Evolutionary conservation across 2,797 vertebrate species (phyloP).

Genomic region (Falco concolor): DNA sequence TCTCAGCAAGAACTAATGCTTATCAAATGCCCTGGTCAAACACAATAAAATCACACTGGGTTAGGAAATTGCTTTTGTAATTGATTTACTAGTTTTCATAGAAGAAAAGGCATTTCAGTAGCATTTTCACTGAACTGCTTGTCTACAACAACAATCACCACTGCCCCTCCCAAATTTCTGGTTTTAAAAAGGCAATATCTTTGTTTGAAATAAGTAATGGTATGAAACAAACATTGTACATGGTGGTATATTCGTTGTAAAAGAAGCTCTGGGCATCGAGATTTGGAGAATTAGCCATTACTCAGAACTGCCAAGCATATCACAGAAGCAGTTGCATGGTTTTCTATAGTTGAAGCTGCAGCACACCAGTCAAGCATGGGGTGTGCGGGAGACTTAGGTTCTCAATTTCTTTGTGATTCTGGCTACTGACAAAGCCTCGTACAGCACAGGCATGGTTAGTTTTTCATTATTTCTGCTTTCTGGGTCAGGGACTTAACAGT

Average conservation of each 20-base stretch:
- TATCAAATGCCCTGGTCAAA: constrained; percentile 71
- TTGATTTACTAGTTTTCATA: constrained; percentile 71
- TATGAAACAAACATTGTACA: background rate
- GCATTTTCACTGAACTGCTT: constrained; percentile 69
- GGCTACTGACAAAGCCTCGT: background rate
- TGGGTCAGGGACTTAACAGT: background rate
- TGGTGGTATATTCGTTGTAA: background rate
- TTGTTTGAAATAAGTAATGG: background rate
- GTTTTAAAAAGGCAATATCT: constrained; percentile 38
- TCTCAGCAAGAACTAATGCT: constrained; percentile 69
- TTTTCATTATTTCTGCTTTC: background rate
- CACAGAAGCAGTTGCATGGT: fast-evolving
- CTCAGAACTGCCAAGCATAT: background rate
- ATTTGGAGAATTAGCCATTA: background rate
- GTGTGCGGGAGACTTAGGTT: background rate
- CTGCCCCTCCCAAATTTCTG: background rate
- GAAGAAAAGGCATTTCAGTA: constrained; percentile 64
- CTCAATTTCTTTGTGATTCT: background rate
- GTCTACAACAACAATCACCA: constrained; percentile 36
- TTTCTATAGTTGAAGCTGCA: background rate
- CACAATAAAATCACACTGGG: constrained; percentile 68
- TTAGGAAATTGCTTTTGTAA: constrained; percentile 72
- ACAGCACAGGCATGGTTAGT: background rate
- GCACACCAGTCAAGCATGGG: fast-evolving
- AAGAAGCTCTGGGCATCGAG: background rate